phyloP scores from a whole-genome alignment of 2,113 vertebrate species.

The Ptychochromis oligacanthus region DNA sequence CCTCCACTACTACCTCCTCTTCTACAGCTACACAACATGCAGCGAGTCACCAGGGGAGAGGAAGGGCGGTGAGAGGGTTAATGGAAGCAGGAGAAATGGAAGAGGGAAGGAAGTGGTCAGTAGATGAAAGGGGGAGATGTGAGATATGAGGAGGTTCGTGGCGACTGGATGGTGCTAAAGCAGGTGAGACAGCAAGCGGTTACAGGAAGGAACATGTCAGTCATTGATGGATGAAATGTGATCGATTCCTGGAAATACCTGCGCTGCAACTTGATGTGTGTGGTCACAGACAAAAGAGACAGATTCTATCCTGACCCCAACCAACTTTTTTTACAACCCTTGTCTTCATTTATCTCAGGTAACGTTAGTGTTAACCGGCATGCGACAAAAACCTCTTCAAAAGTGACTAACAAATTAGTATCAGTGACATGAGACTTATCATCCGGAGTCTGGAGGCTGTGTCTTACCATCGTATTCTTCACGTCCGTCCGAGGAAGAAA shows the following conservation, averaged over 20 bases:
- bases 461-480: slow-evolving; percentile 88
- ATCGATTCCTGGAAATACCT: slow-evolving; percentile 2
- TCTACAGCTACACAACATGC: slow-evolving; percentile 78
- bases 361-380: slow-evolving; percentile 60
- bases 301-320: not conserved
- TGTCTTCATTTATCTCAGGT: not conserved
- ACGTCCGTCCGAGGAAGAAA: slow-evolving; percentile 78
- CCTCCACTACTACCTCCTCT: slow-evolving; percentile 79
- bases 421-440: slow-evolving; percentile 48
- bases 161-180: slow-evolving; percentile 52
- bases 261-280: slow-evolving; percentile 3
- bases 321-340: not conserved
- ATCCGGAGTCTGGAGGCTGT: slow-evolving; percentile 34
- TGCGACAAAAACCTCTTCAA: slow-evolving; percentile 49
- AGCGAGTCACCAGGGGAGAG: slow-evolving; percentile 66
- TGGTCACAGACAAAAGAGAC: slow-evolving; percentile 10
- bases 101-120: slow-evolving; percentile 19
- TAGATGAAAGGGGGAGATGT: slow-evolving; percentile 3
- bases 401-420: slow-evolving; percentile 67
- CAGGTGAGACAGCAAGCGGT: slow-evolving; percentile 49
- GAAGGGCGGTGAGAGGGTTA: slow-evolving; percentile 66
- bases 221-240: slow-evolving; percentile 34
- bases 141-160: slow-evolving; percentile 35
- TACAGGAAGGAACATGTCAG: slow-evolving; percentile 43
- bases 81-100: slow-evolving; percentile 46